These are phyloP conservation scores for Xylota segnis DNA, from an alignment of 2,888 invertebrate species.

Conservation along the genomic window DNA sequence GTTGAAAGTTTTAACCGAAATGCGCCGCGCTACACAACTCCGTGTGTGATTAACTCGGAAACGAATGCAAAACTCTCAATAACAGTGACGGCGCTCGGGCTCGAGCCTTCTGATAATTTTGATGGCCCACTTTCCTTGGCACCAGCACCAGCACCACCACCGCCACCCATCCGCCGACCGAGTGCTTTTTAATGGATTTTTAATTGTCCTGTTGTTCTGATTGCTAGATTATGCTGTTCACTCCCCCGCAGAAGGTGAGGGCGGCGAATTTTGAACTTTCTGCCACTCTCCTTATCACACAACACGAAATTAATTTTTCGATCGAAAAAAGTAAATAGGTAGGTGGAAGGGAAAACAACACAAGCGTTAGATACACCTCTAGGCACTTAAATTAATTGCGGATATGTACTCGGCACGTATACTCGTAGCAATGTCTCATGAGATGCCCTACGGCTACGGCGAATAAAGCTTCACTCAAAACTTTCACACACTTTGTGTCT, in stretches of 20 bases:
- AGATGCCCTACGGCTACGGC: conserved; percentile 3
- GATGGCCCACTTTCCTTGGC: conserved; percentile 65
- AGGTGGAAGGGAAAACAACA: conserved; percentile 37
- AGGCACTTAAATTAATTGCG: conserved; percentile 71
- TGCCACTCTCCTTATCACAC: conserved; percentile 63
- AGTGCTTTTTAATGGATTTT: conserved; percentile 70
- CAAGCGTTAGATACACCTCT: conserved; percentile 63
- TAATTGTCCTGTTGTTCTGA: conserved; percentile 75
- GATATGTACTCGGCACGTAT: conserved; percentile 7
- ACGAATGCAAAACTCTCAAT: conserved; percentile 68
- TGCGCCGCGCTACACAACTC: conserved; percentile 66
- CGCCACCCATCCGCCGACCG: conserved; percentile 28
- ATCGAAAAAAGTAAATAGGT: conserved; percentile 16
- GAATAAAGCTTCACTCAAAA: conserved; percentile 36
- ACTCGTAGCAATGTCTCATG: conserved; percentile 2
- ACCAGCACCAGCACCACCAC: too few species aligned
- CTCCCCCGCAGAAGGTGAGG: conserved; percentile 42
- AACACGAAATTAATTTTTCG: conserved; percentile 68
- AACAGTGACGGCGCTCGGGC: conserved; percentile 31
- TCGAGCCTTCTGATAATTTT: conserved; percentile 63
- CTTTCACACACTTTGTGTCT: conserved; percentile 14
- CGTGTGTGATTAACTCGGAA: conserved; percentile 72
- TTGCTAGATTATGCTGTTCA: conserved; percentile 69
- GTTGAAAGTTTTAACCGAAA: conserved; percentile 70
- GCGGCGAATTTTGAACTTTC: conserved; percentile 73